phyloP scores from a whole-genome alignment of 1,140 invertebrate species.

The Drosophila guanche region DNA sequence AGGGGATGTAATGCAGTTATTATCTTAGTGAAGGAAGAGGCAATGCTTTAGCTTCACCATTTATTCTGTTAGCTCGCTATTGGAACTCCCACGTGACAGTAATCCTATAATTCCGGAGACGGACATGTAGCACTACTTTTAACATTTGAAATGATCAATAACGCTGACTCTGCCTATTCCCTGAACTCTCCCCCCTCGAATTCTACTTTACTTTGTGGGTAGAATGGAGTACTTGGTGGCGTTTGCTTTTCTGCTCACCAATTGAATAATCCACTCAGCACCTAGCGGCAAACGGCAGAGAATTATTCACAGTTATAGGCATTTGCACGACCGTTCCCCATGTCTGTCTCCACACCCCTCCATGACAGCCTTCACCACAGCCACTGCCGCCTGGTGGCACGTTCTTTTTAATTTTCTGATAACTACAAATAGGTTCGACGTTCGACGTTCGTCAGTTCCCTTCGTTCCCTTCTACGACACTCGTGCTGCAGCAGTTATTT shows the following conservation, averaged over 20 bases:
- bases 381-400: constrained; percentile 35
- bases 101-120: too few relatives aligned
- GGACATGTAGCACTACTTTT: too few relatives aligned
- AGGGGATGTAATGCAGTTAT: too few relatives aligned
- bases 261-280: constrained; percentile 71
- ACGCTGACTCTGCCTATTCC: too few relatives aligned
- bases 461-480: constrained; percentile 41
- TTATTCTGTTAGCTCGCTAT: constrained; percentile 11
- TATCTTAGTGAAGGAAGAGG: too few relatives aligned
- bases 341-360: constrained; percentile 11
- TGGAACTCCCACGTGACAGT: too few relatives aligned
- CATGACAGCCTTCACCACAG: background rate
- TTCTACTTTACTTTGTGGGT: constrained; percentile 9
- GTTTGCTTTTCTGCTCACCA: constrained; percentile 44
- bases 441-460: too few relatives aligned
- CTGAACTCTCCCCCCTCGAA: too few relatives aligned
- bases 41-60: constrained; percentile 7
- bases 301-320: constrained; percentile 66
- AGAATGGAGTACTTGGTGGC: too few relatives aligned
- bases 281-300: constrained; percentile 23
- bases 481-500: constrained; percentile 72
- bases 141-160: too few relatives aligned
- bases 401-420: constrained; percentile 82
- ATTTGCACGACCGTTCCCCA: constrained; percentile 67
- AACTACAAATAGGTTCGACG: constrained; percentile 77